Conservation (phyloP, 2,113 vertebrate genomes). For the Macrotus californicus region DNA sequence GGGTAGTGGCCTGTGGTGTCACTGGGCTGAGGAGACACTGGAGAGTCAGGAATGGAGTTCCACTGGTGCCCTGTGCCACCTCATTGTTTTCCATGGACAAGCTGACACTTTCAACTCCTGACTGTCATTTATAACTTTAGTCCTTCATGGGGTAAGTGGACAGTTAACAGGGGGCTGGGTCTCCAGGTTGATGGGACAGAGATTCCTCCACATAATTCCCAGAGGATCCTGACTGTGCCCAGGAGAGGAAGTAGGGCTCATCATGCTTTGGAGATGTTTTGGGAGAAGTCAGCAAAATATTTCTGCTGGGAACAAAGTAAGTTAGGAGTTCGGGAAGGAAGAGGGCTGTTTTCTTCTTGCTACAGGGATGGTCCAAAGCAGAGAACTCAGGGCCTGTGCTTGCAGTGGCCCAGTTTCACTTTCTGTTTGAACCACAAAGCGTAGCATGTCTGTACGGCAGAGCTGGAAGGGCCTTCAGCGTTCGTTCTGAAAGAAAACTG, state of each 20-base stretch:
- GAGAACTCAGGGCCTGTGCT: background rate
- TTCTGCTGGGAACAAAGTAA: background rate
- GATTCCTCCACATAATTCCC: background rate
- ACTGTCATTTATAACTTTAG: fast-evolving
- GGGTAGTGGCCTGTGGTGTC: background rate
- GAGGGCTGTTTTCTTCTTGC: background rate
- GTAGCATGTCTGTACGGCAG: background rate
- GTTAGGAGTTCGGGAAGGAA: background rate
- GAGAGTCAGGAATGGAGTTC: background rate
- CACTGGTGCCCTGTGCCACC: fast-evolving
- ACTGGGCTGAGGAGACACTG: background rate
- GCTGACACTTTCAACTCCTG: background rate
- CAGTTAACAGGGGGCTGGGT: background rate
- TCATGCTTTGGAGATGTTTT: background rate
- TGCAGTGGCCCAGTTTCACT: background rate
- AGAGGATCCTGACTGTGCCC: background rate
- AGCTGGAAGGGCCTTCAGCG: background rate
- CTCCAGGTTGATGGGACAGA: background rate
- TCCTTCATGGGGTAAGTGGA: background rate
- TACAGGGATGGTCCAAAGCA: background rate
- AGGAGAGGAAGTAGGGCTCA: background rate
- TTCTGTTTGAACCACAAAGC: background rate
- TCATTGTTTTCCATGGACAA: background rate
- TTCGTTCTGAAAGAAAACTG: background rate
- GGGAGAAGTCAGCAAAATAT: background rate